These are phyloP conservation scores for Xylota segnis DNA, from an alignment of 2,888 invertebrate genomes.

Conservation along the genomic window DNA sequence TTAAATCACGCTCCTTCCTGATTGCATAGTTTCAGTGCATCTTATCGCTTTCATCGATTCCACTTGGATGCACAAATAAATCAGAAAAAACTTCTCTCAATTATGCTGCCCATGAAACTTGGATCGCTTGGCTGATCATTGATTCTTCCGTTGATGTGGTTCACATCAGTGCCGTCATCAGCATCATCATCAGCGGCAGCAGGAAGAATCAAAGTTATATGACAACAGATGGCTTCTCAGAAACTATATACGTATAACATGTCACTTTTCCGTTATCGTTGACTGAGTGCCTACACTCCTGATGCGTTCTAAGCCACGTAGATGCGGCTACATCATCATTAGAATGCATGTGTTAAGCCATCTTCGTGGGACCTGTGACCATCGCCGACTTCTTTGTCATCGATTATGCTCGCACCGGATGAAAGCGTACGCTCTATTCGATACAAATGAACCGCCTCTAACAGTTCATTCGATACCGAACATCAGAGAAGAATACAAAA, in stretches of 20 bases:
- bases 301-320: not conserved
- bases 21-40: conserved; percentile 43
- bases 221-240: conserved; percentile 65
- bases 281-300: conserved; percentile 54
- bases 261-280: conserved; percentile 69
- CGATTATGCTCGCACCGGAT: conserved; percentile 47
- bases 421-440: conserved; percentile 24
- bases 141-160: conserved; percentile 51
- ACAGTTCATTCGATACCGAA: conserved; percentile 44
- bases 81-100: conserved; percentile 37
- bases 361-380: conserved; percentile 58
- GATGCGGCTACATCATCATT: conserved; percentile 40
- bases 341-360: conserved; percentile 68
- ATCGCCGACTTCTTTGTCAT: conserved; percentile 45
- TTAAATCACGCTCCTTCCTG: conserved; percentile 51
- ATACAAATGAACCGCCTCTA: conserved; percentile 36
- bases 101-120: conserved; percentile 52
- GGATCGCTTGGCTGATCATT: conserved; percentile 61
- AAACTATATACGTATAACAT: conserved; percentile 58
- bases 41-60: conserved; percentile 61
- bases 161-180: conserved; percentile 59
- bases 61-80: conserved; percentile 59
- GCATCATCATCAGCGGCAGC: conserved; percentile 26
- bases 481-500: conserved; percentile 15
- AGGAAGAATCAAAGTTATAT: conserved; percentile 23